Conservation (phyloP, 2,888 invertebrate species). For the Idaea biselata region DNA sequence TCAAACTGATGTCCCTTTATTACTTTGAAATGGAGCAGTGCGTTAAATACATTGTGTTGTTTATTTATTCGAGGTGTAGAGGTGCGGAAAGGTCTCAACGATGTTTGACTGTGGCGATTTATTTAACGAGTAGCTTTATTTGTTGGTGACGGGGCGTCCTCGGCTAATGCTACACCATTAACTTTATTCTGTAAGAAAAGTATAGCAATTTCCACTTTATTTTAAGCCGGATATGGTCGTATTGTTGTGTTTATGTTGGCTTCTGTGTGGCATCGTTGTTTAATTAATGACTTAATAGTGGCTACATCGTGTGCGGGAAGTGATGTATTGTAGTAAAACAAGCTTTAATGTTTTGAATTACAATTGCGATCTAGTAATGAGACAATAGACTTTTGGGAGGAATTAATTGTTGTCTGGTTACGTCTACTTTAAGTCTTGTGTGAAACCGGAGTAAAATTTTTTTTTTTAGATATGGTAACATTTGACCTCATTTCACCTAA, state of each 20-base stretch:
- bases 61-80: constrained; percentile 59
- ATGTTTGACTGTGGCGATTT: constrained; percentile 69
- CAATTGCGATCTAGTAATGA: not conserved
- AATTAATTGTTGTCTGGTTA: not conserved
- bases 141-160: constrained; percentile 58
- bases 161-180: constrained; percentile 63
- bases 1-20: constrained; percentile 6
- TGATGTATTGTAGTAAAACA: constrained; percentile 45
- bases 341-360: constrained; percentile 18
- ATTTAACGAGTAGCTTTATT: constrained; percentile 70
- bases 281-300: constrained; percentile 67
- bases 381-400: not conserved
- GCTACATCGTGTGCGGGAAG: constrained; percentile 50
- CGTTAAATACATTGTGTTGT: constrained; percentile 54
- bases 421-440: not conserved
- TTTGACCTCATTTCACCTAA: no score
- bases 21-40: constrained; percentile 32
- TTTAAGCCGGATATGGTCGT: constrained; percentile 38
- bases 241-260: constrained; percentile 26
- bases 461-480: no score
- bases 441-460: not conserved
- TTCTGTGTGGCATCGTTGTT: constrained; percentile 44
- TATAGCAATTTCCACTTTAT: constrained; percentile 57
- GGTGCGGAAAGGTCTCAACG: constrained; percentile 61
- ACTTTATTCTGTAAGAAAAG: constrained; percentile 49